Evolutionary conservation across 2,113 vertebrate species (phyloP).

Genomic region (Ivindomyrus marchei): DNA sequence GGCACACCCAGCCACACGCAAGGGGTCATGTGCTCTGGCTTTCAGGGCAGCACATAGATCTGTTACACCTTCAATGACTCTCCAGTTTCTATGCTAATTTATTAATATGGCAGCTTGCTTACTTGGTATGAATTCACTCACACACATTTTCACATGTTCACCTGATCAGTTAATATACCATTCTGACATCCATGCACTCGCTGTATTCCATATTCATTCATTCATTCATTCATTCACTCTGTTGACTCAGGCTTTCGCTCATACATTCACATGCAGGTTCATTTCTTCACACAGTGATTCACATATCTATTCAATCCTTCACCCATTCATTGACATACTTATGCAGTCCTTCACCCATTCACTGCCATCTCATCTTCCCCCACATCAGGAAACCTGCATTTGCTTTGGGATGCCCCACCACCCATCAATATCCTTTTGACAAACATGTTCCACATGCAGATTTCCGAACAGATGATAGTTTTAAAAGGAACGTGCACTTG

Average conservation of each 20-base stretch:
- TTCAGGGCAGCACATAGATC: neutral
- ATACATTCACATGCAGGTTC: neutral
- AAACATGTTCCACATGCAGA: neutral
- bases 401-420: neutral
- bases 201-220: neutral
- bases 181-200: neutral
- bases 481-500: neutral
- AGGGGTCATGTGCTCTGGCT: neutral
- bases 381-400: neutral
- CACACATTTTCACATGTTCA: neutral
- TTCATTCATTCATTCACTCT: neutral
- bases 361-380: neutral
- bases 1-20: neutral
- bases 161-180: neutral
- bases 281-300: neutral
- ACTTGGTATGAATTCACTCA: neutral
- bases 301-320: neutral
- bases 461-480: constrained; percentile 3
- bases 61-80: neutral
- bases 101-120: neutral
- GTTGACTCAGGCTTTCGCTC: neutral
- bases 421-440: neutral
- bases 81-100: neutral
- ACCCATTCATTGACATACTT: neutral
- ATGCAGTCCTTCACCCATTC: neutral